phyloP scores from a whole-genome alignment of 2,888 invertebrate species.

The Harpalus rubripes region DNA sequence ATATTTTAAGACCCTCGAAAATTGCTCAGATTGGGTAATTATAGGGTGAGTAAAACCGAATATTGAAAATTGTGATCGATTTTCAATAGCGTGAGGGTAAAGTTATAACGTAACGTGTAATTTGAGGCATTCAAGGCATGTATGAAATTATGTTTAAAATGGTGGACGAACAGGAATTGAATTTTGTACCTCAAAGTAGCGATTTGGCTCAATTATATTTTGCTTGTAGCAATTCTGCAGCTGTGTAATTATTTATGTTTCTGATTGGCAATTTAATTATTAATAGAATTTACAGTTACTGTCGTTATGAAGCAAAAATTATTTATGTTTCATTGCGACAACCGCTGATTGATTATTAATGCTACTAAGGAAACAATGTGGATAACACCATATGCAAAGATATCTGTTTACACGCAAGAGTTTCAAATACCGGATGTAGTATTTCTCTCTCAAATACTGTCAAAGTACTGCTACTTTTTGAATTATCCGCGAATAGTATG shows the following conservation, averaged over 20 bases:
- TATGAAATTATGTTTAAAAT: slow-evolving; percentile 10
- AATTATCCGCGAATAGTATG: too few relatives aligned
- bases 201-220: not conserved
- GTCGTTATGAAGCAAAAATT: too few relatives aligned
- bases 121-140: slow-evolving; percentile 18
- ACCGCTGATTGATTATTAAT: too few relatives aligned
- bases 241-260: not conserved
- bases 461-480: too few relatives aligned
- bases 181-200: not conserved
- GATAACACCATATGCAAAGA: too few relatives aligned
- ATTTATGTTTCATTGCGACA: too few relatives aligned
- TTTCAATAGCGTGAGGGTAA: slow-evolving; percentile 39
- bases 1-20: slow-evolving; percentile 29
- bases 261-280: not conserved
- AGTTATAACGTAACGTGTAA: slow-evolving; percentile 27
- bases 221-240: not conserved
- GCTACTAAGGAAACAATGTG: too few relatives aligned
- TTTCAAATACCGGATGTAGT: too few relatives aligned
- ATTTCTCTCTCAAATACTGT: too few relatives aligned
- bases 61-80: slow-evolving; percentile 38
- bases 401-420: too few relatives aligned
- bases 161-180: slow-evolving; percentile 1
- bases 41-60: slow-evolving; percentile 32
- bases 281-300: too few relatives aligned
- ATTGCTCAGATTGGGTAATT: slow-evolving; percentile 41